Percentiles rank a stretch among this genome's conserved stretches.
Evolutionary conservation across 2,113 vertebrate genomes (phyloP).

Genomic region (Ammodytes marinus): DNA sequence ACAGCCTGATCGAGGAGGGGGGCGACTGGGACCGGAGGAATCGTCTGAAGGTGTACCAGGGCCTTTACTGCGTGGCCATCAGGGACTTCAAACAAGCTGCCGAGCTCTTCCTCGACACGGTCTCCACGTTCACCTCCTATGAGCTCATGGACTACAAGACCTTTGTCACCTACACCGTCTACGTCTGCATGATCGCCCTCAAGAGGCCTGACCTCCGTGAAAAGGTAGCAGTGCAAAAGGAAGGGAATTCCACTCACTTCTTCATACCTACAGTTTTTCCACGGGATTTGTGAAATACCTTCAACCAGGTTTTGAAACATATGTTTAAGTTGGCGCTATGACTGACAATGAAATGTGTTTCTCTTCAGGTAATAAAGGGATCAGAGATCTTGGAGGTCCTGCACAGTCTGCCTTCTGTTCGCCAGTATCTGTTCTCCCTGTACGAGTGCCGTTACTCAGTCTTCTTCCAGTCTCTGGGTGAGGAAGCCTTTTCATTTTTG

Average conservation of each 20-base stretch:
- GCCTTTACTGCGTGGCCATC: conserved; percentile 97
- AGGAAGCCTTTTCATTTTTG: conserved; percentile 59
- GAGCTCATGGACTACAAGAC: conserved; percentile 99
- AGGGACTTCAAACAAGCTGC: conserved; percentile 98
- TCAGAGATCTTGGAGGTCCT: conserved; percentile 98
- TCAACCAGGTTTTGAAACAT: background rate
- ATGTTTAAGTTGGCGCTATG: background rate
- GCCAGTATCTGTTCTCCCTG: conserved; percentile 98
- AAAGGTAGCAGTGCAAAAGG: conserved; percentile 87
- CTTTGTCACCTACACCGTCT: conserved; percentile 97
- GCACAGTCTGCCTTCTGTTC: conserved; percentile 93
- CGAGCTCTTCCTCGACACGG: conserved; percentile 97
- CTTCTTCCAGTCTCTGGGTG: conserved; percentile 97
- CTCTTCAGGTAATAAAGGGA: conserved; percentile 94
- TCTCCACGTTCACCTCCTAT: conserved; percentile 99
- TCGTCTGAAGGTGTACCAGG: conserved; percentile 97
- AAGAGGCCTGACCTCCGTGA: conserved; percentile 97
- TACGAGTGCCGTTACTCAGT: conserved; percentile 95
- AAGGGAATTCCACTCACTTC: too few relatives aligned
- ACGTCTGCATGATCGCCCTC: conserved; percentile 98
- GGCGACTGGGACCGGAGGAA: conserved; percentile 99
- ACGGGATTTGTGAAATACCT: background rate
- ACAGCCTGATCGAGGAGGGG: conserved; percentile 97
- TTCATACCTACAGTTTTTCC: too few relatives aligned
- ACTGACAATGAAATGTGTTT: background rate